These are phyloP conservation scores for Monopterus albus DNA, from an alignment of 2,113 vertebrate genomes.

Conservation along the genomic window DNA sequence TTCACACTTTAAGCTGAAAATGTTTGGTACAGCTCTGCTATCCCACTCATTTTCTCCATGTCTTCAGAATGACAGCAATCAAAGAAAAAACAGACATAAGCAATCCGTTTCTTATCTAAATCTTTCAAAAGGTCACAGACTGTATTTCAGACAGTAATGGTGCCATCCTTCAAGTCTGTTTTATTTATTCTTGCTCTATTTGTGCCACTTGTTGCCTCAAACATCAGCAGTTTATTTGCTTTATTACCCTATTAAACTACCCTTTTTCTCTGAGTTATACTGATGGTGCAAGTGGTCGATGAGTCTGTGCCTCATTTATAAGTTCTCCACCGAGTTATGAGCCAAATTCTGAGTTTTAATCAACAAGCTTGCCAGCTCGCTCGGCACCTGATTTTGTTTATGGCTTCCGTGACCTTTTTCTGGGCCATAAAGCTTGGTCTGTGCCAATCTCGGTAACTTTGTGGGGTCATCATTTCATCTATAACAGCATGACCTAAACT, in stretches of 20 bases:
- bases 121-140: conserved; percentile 42
- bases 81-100: conserved; percentile 24
- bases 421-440: conserved; percentile 51
- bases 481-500: conserved; percentile 59
- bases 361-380: conserved; percentile 38
- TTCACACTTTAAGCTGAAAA: conserved; percentile 1
- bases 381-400: conserved; percentile 64
- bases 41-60: not conserved
- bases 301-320: conserved; percentile 36
- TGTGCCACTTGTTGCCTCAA: conserved; percentile 54
- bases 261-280: conserved; percentile 51
- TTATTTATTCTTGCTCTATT: conserved; percentile 28
- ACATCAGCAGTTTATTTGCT: conserved; percentile 57
- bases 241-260: conserved; percentile 44
- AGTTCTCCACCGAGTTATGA: conserved; percentile 43
- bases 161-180: conserved; percentile 5
- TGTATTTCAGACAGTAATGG: conserved; percentile 15
- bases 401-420: conserved; percentile 70
- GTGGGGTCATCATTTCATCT: conserved; percentile 68
- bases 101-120: conserved; percentile 53
- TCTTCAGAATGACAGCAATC: conserved; percentile 24
- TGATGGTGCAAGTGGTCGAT: conserved; percentile 23
- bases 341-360: conserved; percentile 63
- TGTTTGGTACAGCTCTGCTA: not conserved
- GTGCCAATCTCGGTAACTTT: conserved; percentile 59